A percentile compares a stretch with the other conserved stretches of the same genome.
These are phyloP conservation scores for Sebastes hopkinsi DNA, from an alignment of 2,797 vertebrate species.

Conservation along the genomic window DNA sequence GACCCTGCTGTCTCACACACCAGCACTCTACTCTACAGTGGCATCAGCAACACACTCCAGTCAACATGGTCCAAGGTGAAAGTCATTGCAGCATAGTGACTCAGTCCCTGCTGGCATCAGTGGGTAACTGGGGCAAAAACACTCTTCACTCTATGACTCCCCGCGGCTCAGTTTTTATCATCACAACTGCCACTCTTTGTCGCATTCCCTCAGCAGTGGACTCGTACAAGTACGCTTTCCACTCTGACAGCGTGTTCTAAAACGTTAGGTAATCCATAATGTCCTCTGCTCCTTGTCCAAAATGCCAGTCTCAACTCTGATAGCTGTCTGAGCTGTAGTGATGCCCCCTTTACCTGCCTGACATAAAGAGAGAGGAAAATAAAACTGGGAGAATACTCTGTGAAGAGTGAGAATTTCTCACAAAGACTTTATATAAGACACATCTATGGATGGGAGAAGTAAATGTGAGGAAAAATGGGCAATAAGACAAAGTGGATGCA, in stretches of 20 bases:
- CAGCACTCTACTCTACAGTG: neutral
- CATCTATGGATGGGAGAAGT: neutral
- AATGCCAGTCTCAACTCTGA: constrained; percentile 13
- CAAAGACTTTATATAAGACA: neutral
- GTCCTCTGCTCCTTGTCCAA: constrained; percentile 41
- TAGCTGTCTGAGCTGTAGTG: neutral
- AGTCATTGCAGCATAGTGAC: constrained; percentile 44
- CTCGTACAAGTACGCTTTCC: constrained; percentile 16
- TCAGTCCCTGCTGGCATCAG: constrained; percentile 41
- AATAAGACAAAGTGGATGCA: neutral
- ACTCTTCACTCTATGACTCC: constrained; percentile 34
- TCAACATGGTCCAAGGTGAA: constrained; percentile 55
- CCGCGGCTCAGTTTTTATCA: constrained; percentile 47
- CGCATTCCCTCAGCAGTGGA: constrained; percentile 11
- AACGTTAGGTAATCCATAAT: constrained; percentile 43
- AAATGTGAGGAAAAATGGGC: neutral
- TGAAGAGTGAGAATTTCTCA: neutral
- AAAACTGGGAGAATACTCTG: neutral
- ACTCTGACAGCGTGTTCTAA: constrained; percentile 36
- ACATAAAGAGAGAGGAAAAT: neutral
- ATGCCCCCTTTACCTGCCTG: neutral
- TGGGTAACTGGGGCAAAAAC: constrained; percentile 40
- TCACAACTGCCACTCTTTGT: constrained; percentile 44
- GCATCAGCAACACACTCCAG: constrained; percentile 19
- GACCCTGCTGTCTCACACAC: constrained; percentile 38